Evolutionary conservation across 2,797 vertebrate genomes (phyloP).

Genomic region (Acipenser transmontanus): DNA sequence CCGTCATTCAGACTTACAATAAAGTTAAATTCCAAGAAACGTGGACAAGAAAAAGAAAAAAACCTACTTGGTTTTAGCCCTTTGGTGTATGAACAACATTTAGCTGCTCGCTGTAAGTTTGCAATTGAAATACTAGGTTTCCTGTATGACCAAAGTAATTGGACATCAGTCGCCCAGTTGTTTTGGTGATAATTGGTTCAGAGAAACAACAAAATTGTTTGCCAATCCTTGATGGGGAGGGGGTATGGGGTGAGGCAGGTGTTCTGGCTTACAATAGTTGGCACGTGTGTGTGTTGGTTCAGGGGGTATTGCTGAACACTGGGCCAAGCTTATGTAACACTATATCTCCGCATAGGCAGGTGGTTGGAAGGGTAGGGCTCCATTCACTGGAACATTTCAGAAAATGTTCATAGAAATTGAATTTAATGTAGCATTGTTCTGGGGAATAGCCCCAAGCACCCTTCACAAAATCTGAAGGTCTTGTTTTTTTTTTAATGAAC

Average conservation of each 20-base stretch:
- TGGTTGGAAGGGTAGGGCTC: constrained; percentile 53
- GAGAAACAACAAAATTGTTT: constrained; percentile 23
- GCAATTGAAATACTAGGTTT: too few species aligned
- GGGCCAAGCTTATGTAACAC: constrained; percentile 70
- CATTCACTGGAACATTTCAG: constrained; percentile 58
- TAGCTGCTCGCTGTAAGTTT: too few species aligned
- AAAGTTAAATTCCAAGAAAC: too few species aligned
- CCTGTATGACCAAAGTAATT: too few species aligned
- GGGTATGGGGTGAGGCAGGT: constrained; percentile 58
- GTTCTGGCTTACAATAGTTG: constrained; percentile 27
- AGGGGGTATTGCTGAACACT: constrained; percentile 19
- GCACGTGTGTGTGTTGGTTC: neutral
- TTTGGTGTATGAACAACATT: too few species aligned
- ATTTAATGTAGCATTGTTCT: constrained; percentile 65
- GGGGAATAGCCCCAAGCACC: constrained; percentile 45
- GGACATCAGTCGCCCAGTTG: too few species aligned
- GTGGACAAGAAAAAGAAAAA: too few species aligned
- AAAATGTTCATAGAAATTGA: constrained; percentile 68
- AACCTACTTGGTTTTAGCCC: too few species aligned
- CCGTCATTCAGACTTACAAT: too few species aligned
- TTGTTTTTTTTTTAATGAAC: too few species aligned
- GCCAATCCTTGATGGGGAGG: constrained; percentile 39
- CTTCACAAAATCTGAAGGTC: constrained; percentile 33
- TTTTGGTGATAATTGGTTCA: too few species aligned
- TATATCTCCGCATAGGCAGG: constrained; percentile 61